These are phyloP conservation scores for Amphilophus citrinellus DNA, from an alignment of 2,113 vertebrate genomes.

Conservation along the genomic window DNA sequence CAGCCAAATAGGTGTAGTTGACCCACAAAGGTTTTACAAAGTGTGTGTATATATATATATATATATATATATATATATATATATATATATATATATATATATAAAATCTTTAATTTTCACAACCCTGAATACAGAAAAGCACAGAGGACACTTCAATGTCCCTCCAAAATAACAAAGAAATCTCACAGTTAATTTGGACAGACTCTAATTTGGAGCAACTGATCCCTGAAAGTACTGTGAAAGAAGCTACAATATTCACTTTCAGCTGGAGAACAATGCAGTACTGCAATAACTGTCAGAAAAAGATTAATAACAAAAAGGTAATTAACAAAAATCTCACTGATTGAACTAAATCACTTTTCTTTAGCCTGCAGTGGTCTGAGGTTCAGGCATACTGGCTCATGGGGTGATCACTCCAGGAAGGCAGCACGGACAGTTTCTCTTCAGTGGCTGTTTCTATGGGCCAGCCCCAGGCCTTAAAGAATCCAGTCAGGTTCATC, in stretches of 20 bases:
- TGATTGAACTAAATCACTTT: not conserved
- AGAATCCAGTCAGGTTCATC: too few species aligned
- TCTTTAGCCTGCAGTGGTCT: not conserved
- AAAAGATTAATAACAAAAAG: rapidly evolving
- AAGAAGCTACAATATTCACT: not conserved
- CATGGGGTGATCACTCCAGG: conserved; percentile 84
- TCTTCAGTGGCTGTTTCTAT: too few species aligned
- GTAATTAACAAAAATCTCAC: not conserved
- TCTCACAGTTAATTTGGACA: not conserved
- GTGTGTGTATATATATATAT: too few species aligned
- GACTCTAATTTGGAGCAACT: not conserved
- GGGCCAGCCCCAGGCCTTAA: too few species aligned
- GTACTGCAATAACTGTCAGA: not conserved
- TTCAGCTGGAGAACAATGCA: not conserved
- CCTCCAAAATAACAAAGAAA: too few species aligned
- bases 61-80: too few species aligned
- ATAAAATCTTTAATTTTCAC: too few species aligned
- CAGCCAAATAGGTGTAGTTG: too few species aligned
- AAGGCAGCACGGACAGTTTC: conserved; percentile 62
- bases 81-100: too few species aligned
- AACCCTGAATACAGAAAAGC: too few species aligned
- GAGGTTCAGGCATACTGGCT: conserved; percentile 41
- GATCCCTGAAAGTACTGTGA: not conserved
- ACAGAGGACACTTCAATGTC: too few species aligned
- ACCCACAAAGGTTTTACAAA: too few species aligned